Base-by-base conservation (phyloP, 2,797 vertebrate genomes). In the Zenarchopterus dispar region DNA sequence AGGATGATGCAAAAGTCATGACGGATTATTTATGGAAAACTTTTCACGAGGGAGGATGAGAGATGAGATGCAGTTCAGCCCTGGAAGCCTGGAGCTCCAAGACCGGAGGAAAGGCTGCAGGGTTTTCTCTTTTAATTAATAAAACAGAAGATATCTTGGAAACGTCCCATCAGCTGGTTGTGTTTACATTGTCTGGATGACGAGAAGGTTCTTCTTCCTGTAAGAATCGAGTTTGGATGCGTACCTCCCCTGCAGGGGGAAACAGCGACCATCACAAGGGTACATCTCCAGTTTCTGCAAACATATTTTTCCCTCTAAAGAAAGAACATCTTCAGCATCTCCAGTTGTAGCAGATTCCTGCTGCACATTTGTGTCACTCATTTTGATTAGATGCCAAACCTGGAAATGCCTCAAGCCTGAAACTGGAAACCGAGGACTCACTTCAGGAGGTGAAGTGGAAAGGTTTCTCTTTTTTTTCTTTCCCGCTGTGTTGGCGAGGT, bases 31-130 rank as follows among this genome's bases (percentile, higher is more conserved):
- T 28, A 52, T 55, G 44, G 60, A 16, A 65, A 74, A 62, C 62
- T 31, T 62, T 46, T 24, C 50, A 59, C 1, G 42, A 70, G 49
- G 60, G 26, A 55, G 59, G 56, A 58, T 19, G 8, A 81, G 43
- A 45, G 70, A 33, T 84, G 75, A 82, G 52, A 49, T 6, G 1
- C 43, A 75, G 82, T 79, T 86, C 74, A 84, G 59, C 18, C 21
- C 19, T 0, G 23, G 56, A 19, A 13, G 47, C 54, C 24, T 11
- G 36, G 42, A 50, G 41, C 63, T 24, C 8, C 31, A 33, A 10
- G 31, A 33, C 31, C 31, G 18, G 50, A 24, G 2, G 56, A 41
- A 44, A 49, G 16, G 33, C 16, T 28, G 33, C 9, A 21, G 42
- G 13, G 21, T 48, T 47, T 47, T 67, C 56, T 22, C 49, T 56